Base-by-base conservation (phyloP, 2,113 vertebrate genomes). In the Aegithalos caudatus region DNA sequence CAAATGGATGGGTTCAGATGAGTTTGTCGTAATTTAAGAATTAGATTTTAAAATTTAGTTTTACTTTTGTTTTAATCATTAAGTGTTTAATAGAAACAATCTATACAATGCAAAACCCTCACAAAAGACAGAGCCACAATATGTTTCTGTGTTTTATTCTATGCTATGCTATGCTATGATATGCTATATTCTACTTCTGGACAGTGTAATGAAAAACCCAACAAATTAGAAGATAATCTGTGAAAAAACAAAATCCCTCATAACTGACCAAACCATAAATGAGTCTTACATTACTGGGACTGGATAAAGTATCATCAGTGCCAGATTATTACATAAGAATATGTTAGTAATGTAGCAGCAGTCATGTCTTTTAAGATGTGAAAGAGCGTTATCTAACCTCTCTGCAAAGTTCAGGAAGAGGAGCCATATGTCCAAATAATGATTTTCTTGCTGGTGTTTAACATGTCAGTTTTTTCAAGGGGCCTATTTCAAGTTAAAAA, bases 341-440 rank as follows among this genome's bases (percentile, higher is more conserved):
- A 94, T 69, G 90, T 95, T 88, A 93, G 82, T 86, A 93, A 96
- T 61, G 95, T 92, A 94, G 86, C 90, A 94, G 80, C 82, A 95
- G 90, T 95, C 93, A 96, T 86, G 95, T 94, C 92, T 94, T 92
- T 74, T 79, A 94, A 90, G 92, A 97, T 89, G 93, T 94, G 96
- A 96, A 95, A 96, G 81, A 92, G 94, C 13, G 94, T 79, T 96
- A 96, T 92, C 93, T 96, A 94, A 95, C 96, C 95, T 93, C 90
- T 86, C 82, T 0, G 11, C 90, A 95, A 88, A 97, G 96, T 96
- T 96, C 95, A 93, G 86, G 80, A 94, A 96, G 95, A 97, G 92
- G 69, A 96, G 96, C 95, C 95, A 97, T 97, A 97, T 96, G 95
- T 88, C 95, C 92, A 96, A 92, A 96, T 96, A 97, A 96, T 94